These are phyloP conservation scores for Seladonia tumulorum DNA, from an alignment of 2,888 invertebrate species.

Conservation along the genomic window DNA sequence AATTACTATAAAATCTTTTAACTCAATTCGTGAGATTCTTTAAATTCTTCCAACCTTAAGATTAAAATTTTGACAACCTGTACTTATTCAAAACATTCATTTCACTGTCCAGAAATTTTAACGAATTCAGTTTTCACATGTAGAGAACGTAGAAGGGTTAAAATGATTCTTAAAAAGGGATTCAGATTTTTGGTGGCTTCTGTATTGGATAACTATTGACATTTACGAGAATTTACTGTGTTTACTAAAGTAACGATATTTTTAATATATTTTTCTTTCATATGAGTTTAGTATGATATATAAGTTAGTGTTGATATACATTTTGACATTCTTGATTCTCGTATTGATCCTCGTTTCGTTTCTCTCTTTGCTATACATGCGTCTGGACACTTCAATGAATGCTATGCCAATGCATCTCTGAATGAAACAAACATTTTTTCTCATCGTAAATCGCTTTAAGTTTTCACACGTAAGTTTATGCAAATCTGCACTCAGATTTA, in stretches of 20 bases:
- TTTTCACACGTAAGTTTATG: too few relatives aligned
- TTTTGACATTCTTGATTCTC: constrained; percentile 9
- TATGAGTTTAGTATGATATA: background rate
- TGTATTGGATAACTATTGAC: background rate
- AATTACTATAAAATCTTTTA: background rate
- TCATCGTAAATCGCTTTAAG: background rate
- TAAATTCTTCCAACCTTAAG: background rate
- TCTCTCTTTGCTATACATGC: constrained; percentile 5
- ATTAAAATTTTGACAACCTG: background rate
- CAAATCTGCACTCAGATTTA: too few relatives aligned
- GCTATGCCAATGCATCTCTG: background rate
- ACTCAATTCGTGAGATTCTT: background rate
- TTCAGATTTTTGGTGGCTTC: background rate
- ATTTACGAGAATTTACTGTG: background rate
- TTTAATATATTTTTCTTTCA: background rate
- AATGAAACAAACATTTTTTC: background rate
- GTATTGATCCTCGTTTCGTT: background rate
- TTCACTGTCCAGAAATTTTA: background rate
- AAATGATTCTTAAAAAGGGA: background rate
- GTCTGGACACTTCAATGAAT: background rate
- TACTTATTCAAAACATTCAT: background rate
- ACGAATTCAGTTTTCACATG: background rate
- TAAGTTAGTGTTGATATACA: constrained; percentile 15
- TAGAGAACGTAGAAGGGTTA: background rate
- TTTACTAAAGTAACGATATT: background rate